These are phyloP conservation scores for Brachypodius melanocephalos DNA, from an alignment of 2,113 vertebrate species.

Conservation along the genomic window DNA sequence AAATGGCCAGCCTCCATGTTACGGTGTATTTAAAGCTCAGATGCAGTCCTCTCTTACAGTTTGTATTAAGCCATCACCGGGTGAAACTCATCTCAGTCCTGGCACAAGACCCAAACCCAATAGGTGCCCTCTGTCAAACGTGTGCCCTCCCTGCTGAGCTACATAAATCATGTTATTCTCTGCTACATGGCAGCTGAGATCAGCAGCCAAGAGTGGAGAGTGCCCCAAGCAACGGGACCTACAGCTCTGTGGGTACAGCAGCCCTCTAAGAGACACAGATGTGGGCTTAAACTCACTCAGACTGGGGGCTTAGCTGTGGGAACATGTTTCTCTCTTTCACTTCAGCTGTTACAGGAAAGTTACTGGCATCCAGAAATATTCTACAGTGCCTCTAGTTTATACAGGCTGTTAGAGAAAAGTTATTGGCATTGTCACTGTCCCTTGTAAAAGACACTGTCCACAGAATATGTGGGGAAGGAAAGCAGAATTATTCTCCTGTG, in stretches of 20 bases:
- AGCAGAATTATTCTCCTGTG: neutral
- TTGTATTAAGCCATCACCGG: neutral
- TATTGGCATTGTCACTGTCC: neutral
- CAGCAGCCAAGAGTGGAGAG: neutral
- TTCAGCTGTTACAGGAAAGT: neutral
- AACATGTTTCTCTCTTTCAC: neutral
- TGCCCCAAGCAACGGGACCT: neutral
- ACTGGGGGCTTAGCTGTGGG: neutral
- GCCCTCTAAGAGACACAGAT: neutral
- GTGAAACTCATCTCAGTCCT: neutral
- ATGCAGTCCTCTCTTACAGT: neutral
- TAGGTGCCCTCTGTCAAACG: accelerated
- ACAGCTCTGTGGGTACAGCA: neutral
- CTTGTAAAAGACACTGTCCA: neutral
- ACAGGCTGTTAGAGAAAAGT: neutral
- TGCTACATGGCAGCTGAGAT: neutral
- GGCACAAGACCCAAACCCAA: neutral
- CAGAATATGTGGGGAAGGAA: neutral
- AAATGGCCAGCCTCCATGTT: neutral
- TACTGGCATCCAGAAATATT: neutral
- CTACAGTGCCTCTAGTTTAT: neutral
- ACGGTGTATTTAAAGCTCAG: neutral
- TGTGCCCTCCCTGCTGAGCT: neutral
- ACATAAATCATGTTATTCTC: neutral
- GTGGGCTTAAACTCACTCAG: neutral